phyloP scores from a whole-genome alignment of 2,113 vertebrate genomes.

The Glaucidium brasilianum region DNA sequence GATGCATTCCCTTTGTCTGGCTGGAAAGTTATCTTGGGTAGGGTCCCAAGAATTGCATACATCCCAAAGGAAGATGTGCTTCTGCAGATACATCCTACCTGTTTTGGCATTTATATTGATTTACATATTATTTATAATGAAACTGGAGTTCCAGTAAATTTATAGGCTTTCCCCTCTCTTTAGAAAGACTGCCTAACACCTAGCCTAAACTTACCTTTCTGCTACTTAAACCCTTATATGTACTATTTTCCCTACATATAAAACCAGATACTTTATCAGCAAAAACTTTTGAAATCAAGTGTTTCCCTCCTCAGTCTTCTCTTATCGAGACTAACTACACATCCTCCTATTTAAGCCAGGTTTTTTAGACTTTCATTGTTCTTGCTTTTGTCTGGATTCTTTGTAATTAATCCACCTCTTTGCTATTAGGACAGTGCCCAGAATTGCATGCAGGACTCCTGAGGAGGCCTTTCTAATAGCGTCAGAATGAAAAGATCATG shows the following conservation, averaged over 20 bases:
- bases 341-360: neutral
- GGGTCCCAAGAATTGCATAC: neutral
- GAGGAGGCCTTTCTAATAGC: neutral
- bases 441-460: neutral
- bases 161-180: neutral
- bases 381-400: neutral
- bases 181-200: neutral
- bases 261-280: neutral
- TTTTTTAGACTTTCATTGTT: neutral
- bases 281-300: neutral
- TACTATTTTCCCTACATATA: neutral
- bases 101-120: neutral
- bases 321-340: neutral
- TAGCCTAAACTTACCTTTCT: neutral
- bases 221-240: neutral
- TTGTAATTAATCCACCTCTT: neutral
- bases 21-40: neutral
- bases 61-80: neutral
- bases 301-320: neutral
- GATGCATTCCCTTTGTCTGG: neutral
- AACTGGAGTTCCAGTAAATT: neutral
- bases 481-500: neutral
- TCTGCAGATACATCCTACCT: neutral
- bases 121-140: no score
- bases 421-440: neutral